phyloP scores from a whole-genome alignment of 2,113 vertebrate species.

The Nothobranchius kuhntae region DNA sequence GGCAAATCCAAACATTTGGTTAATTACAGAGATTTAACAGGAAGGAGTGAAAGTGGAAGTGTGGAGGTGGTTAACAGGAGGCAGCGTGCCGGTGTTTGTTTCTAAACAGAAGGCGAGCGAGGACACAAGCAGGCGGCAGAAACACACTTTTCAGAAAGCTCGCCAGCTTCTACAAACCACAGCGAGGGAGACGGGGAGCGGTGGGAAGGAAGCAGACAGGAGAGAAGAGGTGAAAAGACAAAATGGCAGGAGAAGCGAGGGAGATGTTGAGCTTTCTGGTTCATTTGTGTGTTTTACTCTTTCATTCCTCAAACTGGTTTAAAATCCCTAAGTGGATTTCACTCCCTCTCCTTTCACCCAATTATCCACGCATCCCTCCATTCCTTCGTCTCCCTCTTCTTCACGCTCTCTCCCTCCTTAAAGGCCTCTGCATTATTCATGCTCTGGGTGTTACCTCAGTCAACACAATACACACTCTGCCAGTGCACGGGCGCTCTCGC shows the following conservation, averaged over 20 bases:
- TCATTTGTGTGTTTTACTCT: constrained; percentile 35
- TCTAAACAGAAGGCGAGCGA: constrained; percentile 54
- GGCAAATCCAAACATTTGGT: constrained; percentile 27
- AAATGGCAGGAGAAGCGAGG: neutral
- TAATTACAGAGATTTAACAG: constrained; percentile 22
- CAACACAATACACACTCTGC: constrained; percentile 44
- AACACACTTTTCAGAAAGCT: constrained; percentile 43
- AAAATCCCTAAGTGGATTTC: constrained; percentile 33
- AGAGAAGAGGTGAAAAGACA: neutral
- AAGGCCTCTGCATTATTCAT: constrained; percentile 62
- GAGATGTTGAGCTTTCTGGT: constrained; percentile 16
- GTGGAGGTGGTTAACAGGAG: constrained; percentile 36
- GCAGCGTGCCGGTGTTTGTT: constrained; percentile 38
- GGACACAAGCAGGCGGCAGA: constrained; percentile 39
- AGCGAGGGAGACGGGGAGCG: constrained; percentile 5
- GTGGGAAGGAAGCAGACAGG: constrained; percentile 2
- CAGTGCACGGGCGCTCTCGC: constrained; percentile 12
- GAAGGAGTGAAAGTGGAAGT: constrained; percentile 34
- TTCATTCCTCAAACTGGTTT: constrained; percentile 10
- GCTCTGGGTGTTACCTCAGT: constrained; percentile 66
- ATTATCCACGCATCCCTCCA: constrained; percentile 35
- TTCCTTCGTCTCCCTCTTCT: neutral
- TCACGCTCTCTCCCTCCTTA: constrained; percentile 31
- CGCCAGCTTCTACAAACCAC: constrained; percentile 35
- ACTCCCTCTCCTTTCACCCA: constrained; percentile 36